These are phyloP conservation scores for Stratiolaelaps scimitus DNA, from an alignment of 1,140 invertebrate species.

Conservation along the genomic window DNA sequence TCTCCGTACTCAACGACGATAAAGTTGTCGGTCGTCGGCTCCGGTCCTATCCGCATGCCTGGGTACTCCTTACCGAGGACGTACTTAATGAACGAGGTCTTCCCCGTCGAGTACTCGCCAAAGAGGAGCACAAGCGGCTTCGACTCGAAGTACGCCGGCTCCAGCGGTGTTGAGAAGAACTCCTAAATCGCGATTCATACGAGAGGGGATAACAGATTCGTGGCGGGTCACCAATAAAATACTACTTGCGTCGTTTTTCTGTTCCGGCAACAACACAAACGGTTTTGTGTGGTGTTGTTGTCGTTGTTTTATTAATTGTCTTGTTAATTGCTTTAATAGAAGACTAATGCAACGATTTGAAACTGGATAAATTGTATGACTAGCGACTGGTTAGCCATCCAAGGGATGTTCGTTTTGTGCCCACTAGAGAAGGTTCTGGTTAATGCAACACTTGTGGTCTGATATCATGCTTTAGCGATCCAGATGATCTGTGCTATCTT, in stretches of 20 bases:
- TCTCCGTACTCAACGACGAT: constrained; percentile 89
- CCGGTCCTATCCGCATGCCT: constrained; percentile 84
- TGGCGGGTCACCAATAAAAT: no score
- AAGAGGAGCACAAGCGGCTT: constrained; percentile 49
- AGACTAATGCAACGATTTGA: background rate
- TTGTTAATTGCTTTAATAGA: no score
- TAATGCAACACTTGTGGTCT: no score
- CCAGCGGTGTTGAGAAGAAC: constrained; percentile 1
- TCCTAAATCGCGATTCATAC: background rate
- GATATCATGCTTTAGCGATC: no score
- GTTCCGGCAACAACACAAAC: no score
- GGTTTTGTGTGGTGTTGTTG: no score
- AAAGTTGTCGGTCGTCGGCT: constrained; percentile 93
- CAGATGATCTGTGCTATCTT: no score
- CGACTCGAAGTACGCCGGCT: constrained; percentile 25
- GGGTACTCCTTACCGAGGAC: constrained; percentile 86
- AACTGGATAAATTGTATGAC: background rate
- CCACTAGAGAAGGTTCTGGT: no score
- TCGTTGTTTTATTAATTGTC: no score
- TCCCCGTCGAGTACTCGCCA: constrained; percentile 96
- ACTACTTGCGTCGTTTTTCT: no score
- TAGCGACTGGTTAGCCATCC: no score
- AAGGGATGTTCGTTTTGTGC: no score
- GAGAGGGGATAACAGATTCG: background rate
- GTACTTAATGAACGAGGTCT: constrained; percentile 95